Conservation (phyloP, 2,888 invertebrate species). For the Cistogaster globosa region DNA sequence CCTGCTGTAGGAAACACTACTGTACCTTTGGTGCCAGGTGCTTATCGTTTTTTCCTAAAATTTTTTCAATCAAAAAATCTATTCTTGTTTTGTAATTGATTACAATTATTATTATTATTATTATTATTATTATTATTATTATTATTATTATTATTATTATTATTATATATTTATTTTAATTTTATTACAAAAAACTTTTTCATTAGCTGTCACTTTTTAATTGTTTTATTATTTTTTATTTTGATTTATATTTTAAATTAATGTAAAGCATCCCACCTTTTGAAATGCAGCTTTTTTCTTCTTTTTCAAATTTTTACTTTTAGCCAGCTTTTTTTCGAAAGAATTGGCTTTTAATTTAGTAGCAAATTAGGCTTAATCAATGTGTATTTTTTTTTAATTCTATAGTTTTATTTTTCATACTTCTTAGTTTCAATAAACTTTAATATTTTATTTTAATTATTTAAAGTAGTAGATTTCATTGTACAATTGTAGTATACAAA, state of each 20-base stretch:
- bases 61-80: slow-evolving; percentile 58
- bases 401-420: slow-evolving; percentile 14
- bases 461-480: slow-evolving; percentile 10
- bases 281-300: slow-evolving; percentile 36
- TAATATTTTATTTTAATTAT: background rate
- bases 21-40: slow-evolving; percentile 85
- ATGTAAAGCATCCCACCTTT: slow-evolving; percentile 60
- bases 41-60: slow-evolving; percentile 80
- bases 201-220: slow-evolving; percentile 51
- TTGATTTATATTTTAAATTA: slow-evolving; percentile 48
- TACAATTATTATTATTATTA: background rate
- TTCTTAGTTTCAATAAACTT: slow-evolving; percentile 15
- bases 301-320: slow-evolving; percentile 12
- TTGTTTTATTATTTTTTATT: slow-evolving; percentile 31
- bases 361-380: slow-evolving; percentile 64
- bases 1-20: slow-evolving; percentile 83
- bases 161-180: slow-evolving; percentile 48
- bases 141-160: slow-evolving; percentile 62
- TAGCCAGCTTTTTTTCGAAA: slow-evolving; percentile 50
- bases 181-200: slow-evolving; percentile 61
- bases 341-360: slow-evolving; percentile 64
- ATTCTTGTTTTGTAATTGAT: slow-evolving; percentile 76
- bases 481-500: slow-evolving; percentile 3
- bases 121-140: too few relatives aligned
- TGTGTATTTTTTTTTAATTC: slow-evolving; percentile 44